These are phyloP conservation scores for Notothenia coriiceps DNA, from an alignment of 2,113 vertebrate genomes.

Conservation along the genomic window DNA sequence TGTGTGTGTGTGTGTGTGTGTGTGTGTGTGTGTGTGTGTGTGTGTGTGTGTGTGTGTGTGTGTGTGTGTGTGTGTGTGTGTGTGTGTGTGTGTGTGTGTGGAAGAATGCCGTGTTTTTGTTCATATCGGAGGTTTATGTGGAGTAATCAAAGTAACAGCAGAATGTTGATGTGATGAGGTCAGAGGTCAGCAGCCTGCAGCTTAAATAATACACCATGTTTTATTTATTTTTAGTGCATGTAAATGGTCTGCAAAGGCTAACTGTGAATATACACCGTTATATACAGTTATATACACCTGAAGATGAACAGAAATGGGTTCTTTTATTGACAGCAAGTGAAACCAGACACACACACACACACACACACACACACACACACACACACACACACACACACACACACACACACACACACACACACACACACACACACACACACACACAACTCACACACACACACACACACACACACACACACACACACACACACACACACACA, in stretches of 20 bases:
- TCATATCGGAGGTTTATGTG: constrained; percentile 46
- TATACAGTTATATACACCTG: no score
- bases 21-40: neutral
- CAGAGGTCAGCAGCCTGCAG: constrained; percentile 19
- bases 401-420: no score
- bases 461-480: no score
- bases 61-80: constrained; percentile 18
- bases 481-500: no score
- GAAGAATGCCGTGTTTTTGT: constrained; percentile 32
- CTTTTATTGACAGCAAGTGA: no score
- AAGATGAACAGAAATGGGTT: no score
- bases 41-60: constrained; percentile 17
- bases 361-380: no score
- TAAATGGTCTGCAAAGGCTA: no score
- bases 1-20: neutral
- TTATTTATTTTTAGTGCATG: neutral
- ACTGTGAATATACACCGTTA: no score
- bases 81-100: constrained; percentile 27
- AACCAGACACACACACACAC: neutral
- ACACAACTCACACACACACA: no score
- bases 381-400: no score
- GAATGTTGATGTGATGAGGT: constrained; percentile 56
- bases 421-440: no score
- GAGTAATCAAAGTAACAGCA: constrained; percentile 73
- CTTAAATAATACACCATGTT: neutral